Conservation (phyloP, 2,888 invertebrate species). For the Anorthoa munda region DNA sequence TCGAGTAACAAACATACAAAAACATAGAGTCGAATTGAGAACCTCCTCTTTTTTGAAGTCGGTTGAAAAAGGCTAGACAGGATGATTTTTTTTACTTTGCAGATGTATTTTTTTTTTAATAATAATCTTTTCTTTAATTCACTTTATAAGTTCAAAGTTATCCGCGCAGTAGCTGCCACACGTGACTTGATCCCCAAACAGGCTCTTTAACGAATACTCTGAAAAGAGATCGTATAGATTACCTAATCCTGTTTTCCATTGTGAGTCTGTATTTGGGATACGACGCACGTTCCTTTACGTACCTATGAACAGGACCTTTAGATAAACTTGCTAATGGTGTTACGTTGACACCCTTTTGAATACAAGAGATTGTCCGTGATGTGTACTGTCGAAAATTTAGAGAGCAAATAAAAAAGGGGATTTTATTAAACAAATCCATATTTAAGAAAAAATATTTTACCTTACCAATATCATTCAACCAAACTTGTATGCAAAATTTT, state of each 20-base stretch:
- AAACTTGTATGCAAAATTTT: too few species aligned
- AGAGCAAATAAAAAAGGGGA: too few species aligned
- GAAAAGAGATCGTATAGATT: slow-evolving; percentile 69
- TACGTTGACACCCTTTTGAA: slow-evolving; percentile 35
- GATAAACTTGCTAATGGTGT: slow-evolving; percentile 56
- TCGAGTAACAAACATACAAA: too few species aligned
- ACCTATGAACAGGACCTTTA: slow-evolving; percentile 46
- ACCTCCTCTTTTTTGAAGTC: too few species aligned
- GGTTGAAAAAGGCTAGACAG: too few species aligned
- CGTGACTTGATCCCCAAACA: slow-evolving; percentile 56
- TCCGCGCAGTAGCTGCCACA: slow-evolving; percentile 35
- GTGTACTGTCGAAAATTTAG: neutral
- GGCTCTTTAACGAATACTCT: slow-evolving; percentile 54
- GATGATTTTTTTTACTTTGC: neutral
- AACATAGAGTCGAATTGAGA: too few species aligned
- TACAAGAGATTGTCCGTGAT: slow-evolving; percentile 4
- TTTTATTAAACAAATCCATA: too few species aligned
- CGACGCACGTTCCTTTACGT: slow-evolving; percentile 56
- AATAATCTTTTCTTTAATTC: slow-evolving; percentile 33
- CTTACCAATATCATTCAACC: too few species aligned
- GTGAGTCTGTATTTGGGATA: slow-evolving; percentile 59
- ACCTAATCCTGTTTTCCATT: slow-evolving; percentile 71
- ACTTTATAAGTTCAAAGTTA: slow-evolving; percentile 41
- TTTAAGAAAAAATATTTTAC: too few species aligned
- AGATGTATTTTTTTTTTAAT: neutral